These are phyloP conservation scores for Lepidonotus clava DNA, from an alignment of 2,888 invertebrate genomes.

Conservation along the genomic window DNA sequence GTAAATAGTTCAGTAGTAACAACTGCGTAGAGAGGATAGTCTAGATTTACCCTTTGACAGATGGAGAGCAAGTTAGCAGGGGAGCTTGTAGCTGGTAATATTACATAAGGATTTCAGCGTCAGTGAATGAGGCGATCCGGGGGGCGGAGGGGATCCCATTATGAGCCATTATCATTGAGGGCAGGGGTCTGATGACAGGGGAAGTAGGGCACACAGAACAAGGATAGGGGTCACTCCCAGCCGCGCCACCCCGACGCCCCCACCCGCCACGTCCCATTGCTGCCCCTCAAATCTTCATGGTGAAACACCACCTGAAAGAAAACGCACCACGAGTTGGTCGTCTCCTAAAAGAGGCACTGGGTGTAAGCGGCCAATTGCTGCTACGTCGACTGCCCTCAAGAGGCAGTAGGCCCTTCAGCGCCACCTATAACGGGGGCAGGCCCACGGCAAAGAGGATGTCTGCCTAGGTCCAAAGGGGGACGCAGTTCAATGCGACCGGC, in stretches of 20 bases:
- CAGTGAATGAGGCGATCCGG: neutral
- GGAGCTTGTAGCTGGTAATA: neutral
- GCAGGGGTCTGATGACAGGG: conserved; percentile 40
- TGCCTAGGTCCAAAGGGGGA: neutral
- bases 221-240: neutral
- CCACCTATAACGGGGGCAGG: neutral
- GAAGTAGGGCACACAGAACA: neutral
- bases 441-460: neutral
- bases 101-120: neutral
- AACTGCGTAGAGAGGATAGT: neutral
- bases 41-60: neutral
- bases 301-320: neutral
- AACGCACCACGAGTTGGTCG: conserved; percentile 17
- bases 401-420: neutral
- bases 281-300: neutral
- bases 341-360: neutral
- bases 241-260: neutral
- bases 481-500: neutral
- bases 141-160: neutral
- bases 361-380: conserved; percentile 32
- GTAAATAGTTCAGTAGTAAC: no score
- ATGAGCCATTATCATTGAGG: conserved; percentile 10
- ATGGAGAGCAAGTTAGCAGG: neutral
- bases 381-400: neutral
- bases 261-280: neutral